Percentiles rank a stretch among this genome's conserved stretches.
phyloP scores from a whole-genome alignment of 2,888 invertebrate species.

The Mongoloraphidia duomilia region DNA sequence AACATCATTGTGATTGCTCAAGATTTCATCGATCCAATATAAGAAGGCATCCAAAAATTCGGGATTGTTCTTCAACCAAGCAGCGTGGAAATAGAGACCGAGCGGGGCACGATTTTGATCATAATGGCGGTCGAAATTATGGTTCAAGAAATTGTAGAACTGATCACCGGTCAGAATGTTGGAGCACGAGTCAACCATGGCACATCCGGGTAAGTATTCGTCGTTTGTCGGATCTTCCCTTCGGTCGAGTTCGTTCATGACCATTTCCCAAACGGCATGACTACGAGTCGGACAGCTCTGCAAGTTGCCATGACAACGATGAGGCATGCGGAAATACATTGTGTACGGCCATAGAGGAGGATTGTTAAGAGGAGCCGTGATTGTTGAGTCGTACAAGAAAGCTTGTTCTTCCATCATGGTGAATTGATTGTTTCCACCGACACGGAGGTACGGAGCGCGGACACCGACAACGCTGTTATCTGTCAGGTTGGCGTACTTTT shows the following conservation, averaged over 20 bases:
- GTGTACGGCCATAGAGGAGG: conserved; percentile 97
- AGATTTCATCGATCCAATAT: conserved; percentile 83
- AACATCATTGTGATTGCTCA: conserved; percentile 74
- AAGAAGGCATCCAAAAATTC: conserved; percentile 85
- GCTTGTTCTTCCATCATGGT: conserved; percentile 96
- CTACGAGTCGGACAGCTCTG: conserved; percentile 84
- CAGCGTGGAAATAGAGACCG: conserved; percentile 86
- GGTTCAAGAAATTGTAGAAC: conserved; percentile 86
- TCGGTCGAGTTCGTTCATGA: conserved; percentile 85
- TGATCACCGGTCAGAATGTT: conserved; percentile 85
- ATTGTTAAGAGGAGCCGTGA: conserved; percentile 79
- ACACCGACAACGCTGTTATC: conserved; percentile 87
- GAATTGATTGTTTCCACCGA: conserved; percentile 92
- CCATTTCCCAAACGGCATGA: conserved; percentile 94
- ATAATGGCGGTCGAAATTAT: conserved; percentile 87
- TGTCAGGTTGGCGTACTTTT: conserved; percentile 78
- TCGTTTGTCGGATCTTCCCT: conserved; percentile 82
- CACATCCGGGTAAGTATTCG: conserved; percentile 80
- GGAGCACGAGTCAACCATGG: conserved; percentile 90
- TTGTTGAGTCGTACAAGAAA: conserved; percentile 89
- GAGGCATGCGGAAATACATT: conserved; percentile 91
- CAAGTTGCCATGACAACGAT: conserved; percentile 76
- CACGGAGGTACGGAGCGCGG: conserved; percentile 76
- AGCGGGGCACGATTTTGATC: conserved; percentile 79
- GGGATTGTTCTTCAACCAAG: conserved; percentile 85